These are phyloP conservation scores for Stigmatopora nigra DNA, from an alignment of 2,113 vertebrate species.

Conservation along the genomic window DNA sequence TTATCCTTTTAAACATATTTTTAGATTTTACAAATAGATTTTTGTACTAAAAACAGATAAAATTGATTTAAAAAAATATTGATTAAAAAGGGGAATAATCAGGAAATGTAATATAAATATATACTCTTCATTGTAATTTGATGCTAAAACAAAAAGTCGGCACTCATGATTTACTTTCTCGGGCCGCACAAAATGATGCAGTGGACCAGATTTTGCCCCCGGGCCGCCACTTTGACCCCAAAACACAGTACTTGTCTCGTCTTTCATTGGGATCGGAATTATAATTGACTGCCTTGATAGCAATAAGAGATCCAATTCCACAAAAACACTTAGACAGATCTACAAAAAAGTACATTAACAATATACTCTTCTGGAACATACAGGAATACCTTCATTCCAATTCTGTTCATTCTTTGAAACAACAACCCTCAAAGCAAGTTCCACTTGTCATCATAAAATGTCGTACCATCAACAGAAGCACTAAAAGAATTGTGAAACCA, in stretches of 20 bases:
- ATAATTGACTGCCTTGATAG: background rate
- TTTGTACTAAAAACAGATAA: too few species aligned
- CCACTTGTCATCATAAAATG: background rate
- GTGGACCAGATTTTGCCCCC: too few species aligned
- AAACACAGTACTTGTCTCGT: background rate
- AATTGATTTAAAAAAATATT: too few species aligned
- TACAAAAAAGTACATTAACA: background rate
- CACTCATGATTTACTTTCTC: too few species aligned
- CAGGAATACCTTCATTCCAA: background rate
- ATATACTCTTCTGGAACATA: background rate
- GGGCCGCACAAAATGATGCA: too few species aligned
- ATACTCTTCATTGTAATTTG: too few species aligned
- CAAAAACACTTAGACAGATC: background rate
- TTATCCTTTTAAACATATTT: too few species aligned
- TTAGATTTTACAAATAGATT: too few species aligned
- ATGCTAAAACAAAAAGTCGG: too few species aligned
- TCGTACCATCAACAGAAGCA: background rate
- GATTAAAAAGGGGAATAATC: too few species aligned
- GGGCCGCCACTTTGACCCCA: too few species aligned
- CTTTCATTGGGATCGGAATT: background rate
- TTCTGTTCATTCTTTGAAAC: background rate
- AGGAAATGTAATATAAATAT: too few species aligned
- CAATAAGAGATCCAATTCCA: background rate
- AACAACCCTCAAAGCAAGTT: background rate
- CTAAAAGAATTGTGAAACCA: background rate